A percentile compares a stretch with the other conserved stretches of the same genome.
Evolutionary conservation across 1,140 invertebrate genomes (phyloP).

Genomic region (Zaprionus capensis): DNA sequence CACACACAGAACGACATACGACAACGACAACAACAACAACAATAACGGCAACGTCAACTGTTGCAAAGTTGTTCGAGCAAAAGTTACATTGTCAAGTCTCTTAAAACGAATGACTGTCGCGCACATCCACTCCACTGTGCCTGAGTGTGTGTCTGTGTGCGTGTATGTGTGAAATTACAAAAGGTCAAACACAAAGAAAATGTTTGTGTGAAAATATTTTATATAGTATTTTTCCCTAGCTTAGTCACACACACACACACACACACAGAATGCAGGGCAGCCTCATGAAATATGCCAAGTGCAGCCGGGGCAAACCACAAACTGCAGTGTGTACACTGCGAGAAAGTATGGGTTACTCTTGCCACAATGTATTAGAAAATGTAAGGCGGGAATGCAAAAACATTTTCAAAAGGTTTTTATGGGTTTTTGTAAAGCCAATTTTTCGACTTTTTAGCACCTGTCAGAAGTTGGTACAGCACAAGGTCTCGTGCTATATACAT

Average conservation of each 20-base stretch:
- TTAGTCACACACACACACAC: not conserved
- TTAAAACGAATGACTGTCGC: conserved; percentile 45
- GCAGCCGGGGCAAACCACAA: not conserved
- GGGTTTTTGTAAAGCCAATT: not conserved
- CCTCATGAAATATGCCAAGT: not conserved
- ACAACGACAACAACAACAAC: not conserved
- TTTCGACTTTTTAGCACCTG: not conserved
- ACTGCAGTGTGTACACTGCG: not conserved
- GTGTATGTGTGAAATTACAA: not conserved
- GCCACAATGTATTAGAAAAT: not conserved
- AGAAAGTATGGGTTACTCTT: not conserved
- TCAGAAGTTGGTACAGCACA: no score
- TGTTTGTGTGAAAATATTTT: not conserved
- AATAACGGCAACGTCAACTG: conserved; percentile 11
- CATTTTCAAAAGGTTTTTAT: not conserved
- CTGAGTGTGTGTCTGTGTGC: not conserved
- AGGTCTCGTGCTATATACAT: no score
- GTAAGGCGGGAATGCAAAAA: not conserved
- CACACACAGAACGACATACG: not conserved
- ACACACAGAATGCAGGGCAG: not conserved
- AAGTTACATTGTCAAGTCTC: conserved; percentile 53
- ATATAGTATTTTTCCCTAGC: not conserved
- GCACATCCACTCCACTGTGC: not conserved
- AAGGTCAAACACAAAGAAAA: not conserved
- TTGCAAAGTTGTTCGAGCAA: conserved; percentile 42